Base-by-base conservation (phyloP, 2,113 vertebrate genomes). In the Antigone vipio region DNA sequence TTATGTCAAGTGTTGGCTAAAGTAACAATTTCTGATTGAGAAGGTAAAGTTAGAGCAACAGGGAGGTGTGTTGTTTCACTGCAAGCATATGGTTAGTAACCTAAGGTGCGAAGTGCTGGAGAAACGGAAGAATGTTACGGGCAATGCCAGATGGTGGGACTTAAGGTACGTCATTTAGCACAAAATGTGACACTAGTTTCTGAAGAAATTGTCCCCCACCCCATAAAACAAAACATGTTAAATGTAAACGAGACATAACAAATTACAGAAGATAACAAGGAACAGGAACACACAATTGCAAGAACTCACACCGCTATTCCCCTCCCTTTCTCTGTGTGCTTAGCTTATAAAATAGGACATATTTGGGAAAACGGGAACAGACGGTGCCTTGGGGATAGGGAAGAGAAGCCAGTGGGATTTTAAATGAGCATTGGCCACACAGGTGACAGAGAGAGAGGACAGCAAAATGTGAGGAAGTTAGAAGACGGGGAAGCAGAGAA, bases 41-140 rank as follows among this genome's bases (percentile, higher is more conserved):
- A 45, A 89, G 67, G 79, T 30, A 18, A 80, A 90, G 89, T 68
- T 29, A 93, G 82, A 92, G 95, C 87, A 83, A 67, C 30, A 45
- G 84, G 89, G 88, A 87, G 73, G 67, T 40, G 91, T 49, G 92
- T 15, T 45, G 92, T 67, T 52, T 42, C 82, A 55, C 75, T 20
- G 83, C 88, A 78, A 96, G 92, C 91, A 76, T 79, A 91, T 27
- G 93, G 95, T 97, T 96, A 97, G 95, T 91, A 45, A 81, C 76
- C 82, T 20, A 34, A 91, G 89, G 95, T 72, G 86, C 91, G 85
- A 71, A 87, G 94, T 3, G 88, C 76, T 26, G 83, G n/a, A 66
- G 92, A 16, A 77, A 88, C 4, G 5, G 15, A 21, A 52, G 27
- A 55, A 59, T 1, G 79, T 72, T 60, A 30, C 17, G 4, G 89